Base-by-base conservation (phyloP, 1,140 invertebrate genomes). In the Sweltsa coloradensis region DNA sequence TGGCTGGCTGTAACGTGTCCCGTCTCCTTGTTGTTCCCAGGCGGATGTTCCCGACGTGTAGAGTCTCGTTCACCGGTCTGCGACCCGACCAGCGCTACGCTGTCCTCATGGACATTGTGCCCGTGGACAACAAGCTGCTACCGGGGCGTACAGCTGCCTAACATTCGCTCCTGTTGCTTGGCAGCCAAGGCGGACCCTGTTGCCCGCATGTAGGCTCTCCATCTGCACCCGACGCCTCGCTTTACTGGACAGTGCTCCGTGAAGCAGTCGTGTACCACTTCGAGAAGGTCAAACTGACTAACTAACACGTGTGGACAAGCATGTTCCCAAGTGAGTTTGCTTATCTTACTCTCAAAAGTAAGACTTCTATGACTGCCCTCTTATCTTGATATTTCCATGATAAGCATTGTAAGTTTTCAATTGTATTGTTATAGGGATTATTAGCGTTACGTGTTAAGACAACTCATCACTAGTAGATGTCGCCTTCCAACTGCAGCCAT, bases 281-380 rank as follows among this genome's bases (percentile, higher is more conserved):
- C 69, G 96, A 98, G 74, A 99, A 99, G 72, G 89, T 97, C 62
- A 99, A 99, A 70, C 79, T 99, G 54, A 99, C 95, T 62, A 98
- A 99, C 70, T 98, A 98, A 71, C 92, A 97, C 69, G 90, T 96
- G 83, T n/a, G n/a, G 94, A 98, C 68, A 96, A 94, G 68, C 87
- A 91, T 62, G 93, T n/a, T n/a, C n/a, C n/a, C n/a, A n/a, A n/a
- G n/a, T n/a, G n/a, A n/a, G n/a, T n/a, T n/a, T n/a, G n/a, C n/a
- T n/a, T n/a, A n/a, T n/a, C n/a, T n/a, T n/a, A n/a, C n/a, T n/a
- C n/a, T n/a, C n/a, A n/a, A n/a, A n/a, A n/a, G n/a, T n/a, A n/a
- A n/a, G n/a, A n/a, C n/a, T n/a, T n/a, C n/a, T n/a, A n/a, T n/a
- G n/a, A n/a, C n/a, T n/a, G n/a, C n/a, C n/a, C n/a, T n/a, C n/a